Evolutionary conservation across 53 echinoderm and acorn worm genomes (phyloP), one percentile per base, ranked within the genome.

Genomic region (Echinarachnius parma): DNA sequence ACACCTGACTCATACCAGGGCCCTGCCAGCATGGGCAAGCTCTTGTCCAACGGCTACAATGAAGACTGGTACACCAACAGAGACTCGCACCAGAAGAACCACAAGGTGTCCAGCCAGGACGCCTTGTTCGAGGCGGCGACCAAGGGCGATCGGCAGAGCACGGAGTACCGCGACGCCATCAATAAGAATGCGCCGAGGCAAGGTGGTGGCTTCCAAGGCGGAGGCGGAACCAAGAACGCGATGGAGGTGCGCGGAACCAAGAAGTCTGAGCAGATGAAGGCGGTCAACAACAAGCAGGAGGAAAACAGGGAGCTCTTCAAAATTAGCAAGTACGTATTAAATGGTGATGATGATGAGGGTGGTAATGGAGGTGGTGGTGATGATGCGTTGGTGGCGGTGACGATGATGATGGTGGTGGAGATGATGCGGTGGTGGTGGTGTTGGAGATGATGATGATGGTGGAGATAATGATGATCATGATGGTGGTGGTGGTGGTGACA

Each of bases 111-210:
- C 18, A 64, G 84, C 21, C 80, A 61, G 34, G 86, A 86, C 18
- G 23, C 28, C 3, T 44, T 33, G 25, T 70, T 48, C 5, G 55
- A 53, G 42, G 34, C 63, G 19, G 70, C 77, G 27, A 75, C 78
- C 15, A 61, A 60, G 46, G 78, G 60, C 11, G 82, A 80, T 25
- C 84, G 84, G 48, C 75, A 78, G 45, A 91, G 80, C 33, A 90
- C 96, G 2, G 96, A 96, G 61, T 96, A 96, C 79, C 74, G 90
- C 64, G 92, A 92, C 23, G 81, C 77, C 23, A 88, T 92, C 60
- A 85, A 85, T 59, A 79, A 65, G 33, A 72, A 34, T 4, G 72
- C 35, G 11, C 75, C 75, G 48, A 46, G 27, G 28, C 28, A 46
- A 11, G 48, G 5, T 4, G 53, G 33, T 11, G 66, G 47, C 16